These are phyloP conservation scores for Trichosurus vulpecula DNA, from an alignment of 2,797 vertebrate genomes.

Conservation along the genomic window DNA sequence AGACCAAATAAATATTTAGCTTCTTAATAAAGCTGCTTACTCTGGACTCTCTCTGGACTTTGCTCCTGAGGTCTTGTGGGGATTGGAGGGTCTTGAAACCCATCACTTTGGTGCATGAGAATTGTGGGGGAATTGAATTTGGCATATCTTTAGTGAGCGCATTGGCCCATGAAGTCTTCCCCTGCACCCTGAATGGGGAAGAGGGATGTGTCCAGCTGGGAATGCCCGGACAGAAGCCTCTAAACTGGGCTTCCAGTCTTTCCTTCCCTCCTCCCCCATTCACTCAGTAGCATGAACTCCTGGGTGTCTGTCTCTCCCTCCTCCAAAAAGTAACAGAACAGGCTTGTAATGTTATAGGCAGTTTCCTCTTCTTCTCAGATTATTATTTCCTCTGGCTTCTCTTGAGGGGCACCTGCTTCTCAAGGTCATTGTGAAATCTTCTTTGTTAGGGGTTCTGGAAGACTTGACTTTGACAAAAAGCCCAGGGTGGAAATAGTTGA, in stretches of 20 bases:
- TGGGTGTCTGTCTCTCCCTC: not conserved
- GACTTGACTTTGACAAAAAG: not conserved
- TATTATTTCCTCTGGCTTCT: not conserved
- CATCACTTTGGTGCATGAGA: not conserved
- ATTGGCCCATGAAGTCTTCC: not conserved
- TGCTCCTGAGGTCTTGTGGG: not conserved
- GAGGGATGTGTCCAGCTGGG: accelerated
- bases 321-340: not conserved
- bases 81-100: not conserved
- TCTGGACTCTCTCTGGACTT: not conserved
- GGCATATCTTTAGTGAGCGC: not conserved
- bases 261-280: not conserved
- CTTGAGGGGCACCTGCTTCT: not conserved
- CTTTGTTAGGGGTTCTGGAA: not conserved
- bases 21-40: constrained; percentile 35
- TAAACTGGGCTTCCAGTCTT: not conserved
- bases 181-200: accelerated
- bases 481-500: accelerated
- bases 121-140: not conserved
- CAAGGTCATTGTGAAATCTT: not conserved
- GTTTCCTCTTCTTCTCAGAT: not conserved
- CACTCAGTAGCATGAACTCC: constrained; percentile 27
- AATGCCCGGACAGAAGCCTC: not conserved
- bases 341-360: not conserved
- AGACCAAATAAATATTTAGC: constrained; percentile 60